Conservation (phyloP, 2,113 vertebrate species). For the Oreochromis spilurus region DNA sequence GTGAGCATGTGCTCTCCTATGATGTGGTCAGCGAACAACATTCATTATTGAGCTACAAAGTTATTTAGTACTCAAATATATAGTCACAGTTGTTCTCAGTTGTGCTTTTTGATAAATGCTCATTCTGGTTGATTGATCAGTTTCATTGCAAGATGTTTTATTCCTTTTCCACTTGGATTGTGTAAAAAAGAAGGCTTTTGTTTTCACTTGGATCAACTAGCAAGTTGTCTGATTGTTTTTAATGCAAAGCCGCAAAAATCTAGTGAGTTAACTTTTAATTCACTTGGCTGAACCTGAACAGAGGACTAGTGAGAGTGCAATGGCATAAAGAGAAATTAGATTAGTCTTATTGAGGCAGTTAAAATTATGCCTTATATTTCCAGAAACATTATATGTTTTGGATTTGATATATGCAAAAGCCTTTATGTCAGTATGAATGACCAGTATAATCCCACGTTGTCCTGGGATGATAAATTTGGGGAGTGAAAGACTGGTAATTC, state of each 20-base stretch:
- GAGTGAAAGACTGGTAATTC: neutral
- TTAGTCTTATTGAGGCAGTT: constrained; percentile 1
- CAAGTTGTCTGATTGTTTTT: neutral
- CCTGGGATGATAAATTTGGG: constrained; percentile 1
- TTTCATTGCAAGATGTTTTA: neutral
- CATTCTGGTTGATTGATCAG: no score
- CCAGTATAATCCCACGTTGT: constrained; percentile 12
- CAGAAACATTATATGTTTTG: constrained; percentile 18
- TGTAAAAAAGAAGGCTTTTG: neutral
- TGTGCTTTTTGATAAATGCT: neutral
- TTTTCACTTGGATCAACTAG: neutral
- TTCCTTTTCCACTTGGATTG: neutral
- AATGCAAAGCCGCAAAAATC: neutral
- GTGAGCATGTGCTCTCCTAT: no score
- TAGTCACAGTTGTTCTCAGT: neutral
- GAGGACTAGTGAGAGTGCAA: neutral
- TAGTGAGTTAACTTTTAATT: neutral
- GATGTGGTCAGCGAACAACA: no score
- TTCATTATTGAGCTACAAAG: neutral
- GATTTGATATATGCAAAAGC: constrained; percentile 18
- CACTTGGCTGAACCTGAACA: constrained; percentile 1
- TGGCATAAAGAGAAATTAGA: neutral
- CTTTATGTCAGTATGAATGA: constrained; percentile 27
- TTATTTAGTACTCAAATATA: neutral
- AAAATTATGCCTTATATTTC: neutral